Conservation (phyloP, 2,888 invertebrate genomes). For the Agapostemon virescens region DNA sequence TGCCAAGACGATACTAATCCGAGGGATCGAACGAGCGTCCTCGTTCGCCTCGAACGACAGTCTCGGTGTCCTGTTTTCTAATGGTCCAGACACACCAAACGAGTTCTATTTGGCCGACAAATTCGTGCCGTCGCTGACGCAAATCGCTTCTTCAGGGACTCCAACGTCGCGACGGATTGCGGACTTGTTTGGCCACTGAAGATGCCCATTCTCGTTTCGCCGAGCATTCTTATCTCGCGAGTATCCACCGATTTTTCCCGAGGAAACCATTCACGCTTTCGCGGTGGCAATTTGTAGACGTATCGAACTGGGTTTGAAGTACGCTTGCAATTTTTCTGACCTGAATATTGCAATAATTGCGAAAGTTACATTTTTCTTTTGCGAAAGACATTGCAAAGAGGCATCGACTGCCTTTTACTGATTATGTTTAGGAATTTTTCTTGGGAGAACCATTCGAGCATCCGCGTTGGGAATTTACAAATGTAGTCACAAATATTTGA, state of each 20-base stretch:
- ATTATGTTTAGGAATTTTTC: not conserved
- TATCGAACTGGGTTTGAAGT: not conserved
- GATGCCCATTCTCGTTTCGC: not conserved
- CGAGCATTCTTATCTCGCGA: not conserved
- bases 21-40: slow-evolving; percentile 23
- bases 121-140: not conserved
- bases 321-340: not conserved
- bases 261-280: not conserved
- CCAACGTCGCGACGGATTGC: not conserved
- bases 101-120: slow-evolving; percentile 4
- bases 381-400: no score
- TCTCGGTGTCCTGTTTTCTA: not conserved
- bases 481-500: not conserved
- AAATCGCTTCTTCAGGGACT: not conserved
- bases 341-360: not conserved
- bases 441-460: accelerated
- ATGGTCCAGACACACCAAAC: not conserved
- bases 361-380: not conserved
- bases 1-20: slow-evolving; percentile 25
- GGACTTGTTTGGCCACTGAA: not conserved
- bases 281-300: not conserved
- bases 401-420: no score
- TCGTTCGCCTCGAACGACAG: not conserved
- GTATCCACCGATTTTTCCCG: not conserved
- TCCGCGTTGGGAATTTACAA: not conserved